Evolutionary conservation across 2,888 invertebrate genomes (phyloP).

Genomic region (Lasius fuliginosus): DNA sequence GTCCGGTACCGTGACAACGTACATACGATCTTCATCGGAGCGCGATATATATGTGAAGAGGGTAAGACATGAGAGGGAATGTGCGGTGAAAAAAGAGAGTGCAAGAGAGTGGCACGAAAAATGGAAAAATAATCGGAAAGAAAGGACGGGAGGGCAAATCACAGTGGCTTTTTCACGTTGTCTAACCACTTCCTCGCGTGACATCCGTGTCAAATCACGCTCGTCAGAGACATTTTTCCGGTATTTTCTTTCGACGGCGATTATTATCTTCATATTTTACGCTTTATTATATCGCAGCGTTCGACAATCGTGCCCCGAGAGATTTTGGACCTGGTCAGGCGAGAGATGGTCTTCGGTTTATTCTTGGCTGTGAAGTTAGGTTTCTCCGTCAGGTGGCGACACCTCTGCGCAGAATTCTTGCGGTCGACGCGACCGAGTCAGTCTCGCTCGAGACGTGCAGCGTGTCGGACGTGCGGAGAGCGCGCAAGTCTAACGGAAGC

Average conservation of each 20-base stretch:
- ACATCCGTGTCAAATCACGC: constrained; percentile 34
- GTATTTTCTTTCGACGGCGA: background rate
- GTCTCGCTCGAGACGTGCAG: constrained; percentile 66
- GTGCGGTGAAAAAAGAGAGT: background rate
- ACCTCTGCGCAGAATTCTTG: constrained; percentile 61
- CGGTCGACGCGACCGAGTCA: background rate
- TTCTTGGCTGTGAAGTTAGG: constrained; percentile 30
- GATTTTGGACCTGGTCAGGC: constrained; percentile 64
- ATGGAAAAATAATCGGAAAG: constrained; percentile 9
- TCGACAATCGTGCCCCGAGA: constrained; percentile 28
- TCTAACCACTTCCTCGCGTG: background rate
- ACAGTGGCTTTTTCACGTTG: constrained; percentile 36
- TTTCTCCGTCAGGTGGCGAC: constrained; percentile 75
- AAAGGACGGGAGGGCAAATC: constrained; percentile 11
- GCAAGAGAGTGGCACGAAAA: constrained; percentile 10
- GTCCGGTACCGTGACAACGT: constrained; percentile 43
- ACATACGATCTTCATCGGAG: constrained; percentile 61
- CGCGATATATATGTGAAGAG: constrained; percentile 40
- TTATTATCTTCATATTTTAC: constrained; percentile 14
- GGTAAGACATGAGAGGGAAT: background rate
- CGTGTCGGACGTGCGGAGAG: constrained; percentile 34
- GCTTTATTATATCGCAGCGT: constrained; percentile 1
- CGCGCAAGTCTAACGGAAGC: background rate
- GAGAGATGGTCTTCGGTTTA: constrained; percentile 58
- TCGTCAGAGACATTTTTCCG: constrained; percentile 2